These are phyloP conservation scores for Procambarus clarkii DNA, from an alignment of 1,140 invertebrate species.

Conservation along the genomic window DNA sequence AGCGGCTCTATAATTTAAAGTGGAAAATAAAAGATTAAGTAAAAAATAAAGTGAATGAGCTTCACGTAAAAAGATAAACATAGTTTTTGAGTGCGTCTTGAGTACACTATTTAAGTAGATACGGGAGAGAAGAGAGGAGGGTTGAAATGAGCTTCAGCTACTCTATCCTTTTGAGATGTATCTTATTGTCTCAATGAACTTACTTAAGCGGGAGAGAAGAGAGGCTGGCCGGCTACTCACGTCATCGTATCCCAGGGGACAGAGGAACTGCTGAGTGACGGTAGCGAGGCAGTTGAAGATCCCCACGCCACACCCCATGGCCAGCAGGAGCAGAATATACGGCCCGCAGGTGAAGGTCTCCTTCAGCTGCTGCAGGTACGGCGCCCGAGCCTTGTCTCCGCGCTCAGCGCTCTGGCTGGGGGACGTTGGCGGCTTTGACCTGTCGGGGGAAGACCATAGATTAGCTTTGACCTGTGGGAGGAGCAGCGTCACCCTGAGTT, in stretches of 20 bases:
- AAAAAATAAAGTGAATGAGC: too few species aligned
- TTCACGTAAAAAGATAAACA: too few species aligned
- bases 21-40: too few species aligned
- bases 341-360: constrained; percentile 55
- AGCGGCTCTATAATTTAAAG: too few species aligned
- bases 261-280: constrained; percentile 65
- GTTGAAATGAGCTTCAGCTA: too few species aligned
- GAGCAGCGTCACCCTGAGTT: too few species aligned
- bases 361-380: constrained; percentile 68
- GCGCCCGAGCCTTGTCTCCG: constrained; percentile 21
- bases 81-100: too few species aligned
- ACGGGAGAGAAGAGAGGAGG: too few species aligned
- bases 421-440: constrained; percentile 63
- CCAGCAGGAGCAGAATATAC: constrained; percentile 61
- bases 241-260: constrained; percentile 65
- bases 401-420: constrained; percentile 60
- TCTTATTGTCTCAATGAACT: too few species aligned
- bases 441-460: constrained; percentile 17
- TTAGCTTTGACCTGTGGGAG: too few species aligned
- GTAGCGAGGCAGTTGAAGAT: constrained; percentile 63
- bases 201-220: not conserved
- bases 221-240: constrained; percentile 13
- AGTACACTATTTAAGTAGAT: too few species aligned
- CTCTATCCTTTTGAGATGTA: too few species aligned
- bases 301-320: constrained; percentile 65